phyloP scores from a whole-genome alignment of 2,888 invertebrate species.

The Lasius platythorax region DNA sequence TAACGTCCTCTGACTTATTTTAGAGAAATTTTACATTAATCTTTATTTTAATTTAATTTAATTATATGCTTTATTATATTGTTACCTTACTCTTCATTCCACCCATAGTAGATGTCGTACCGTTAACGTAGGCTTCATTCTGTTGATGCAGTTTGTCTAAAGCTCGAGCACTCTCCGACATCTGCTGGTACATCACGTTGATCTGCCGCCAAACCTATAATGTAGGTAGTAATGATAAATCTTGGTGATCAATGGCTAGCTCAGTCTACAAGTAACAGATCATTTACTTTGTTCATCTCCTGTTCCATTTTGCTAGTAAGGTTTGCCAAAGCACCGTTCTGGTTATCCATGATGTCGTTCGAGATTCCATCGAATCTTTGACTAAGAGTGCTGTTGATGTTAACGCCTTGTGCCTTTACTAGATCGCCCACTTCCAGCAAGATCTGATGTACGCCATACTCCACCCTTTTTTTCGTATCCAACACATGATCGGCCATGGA shows the following conservation, averaged over 20 bases:
- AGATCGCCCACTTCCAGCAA: conserved; percentile 91
- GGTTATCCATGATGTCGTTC: conserved; percentile 90
- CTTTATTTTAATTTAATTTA: neutral
- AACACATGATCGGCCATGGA: conserved; percentile 94
- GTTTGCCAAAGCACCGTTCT: conserved; percentile 91
- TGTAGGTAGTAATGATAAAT: conserved; percentile 10
- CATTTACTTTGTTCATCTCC: conserved; percentile 90
- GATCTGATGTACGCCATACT: conserved; percentile 94
- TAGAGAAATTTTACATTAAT: neutral
- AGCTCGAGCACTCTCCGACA: conserved; percentile 91
- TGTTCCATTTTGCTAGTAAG: conserved; percentile 92
- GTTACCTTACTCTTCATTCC: conserved; percentile 92
- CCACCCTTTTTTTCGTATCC: conserved; percentile 94
- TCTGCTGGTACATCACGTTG: conserved; percentile 94
- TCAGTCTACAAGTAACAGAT: neutral
- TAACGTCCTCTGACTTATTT: neutral
- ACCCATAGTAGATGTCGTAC: conserved; percentile 92
- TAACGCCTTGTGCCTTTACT: conserved; percentile 89
- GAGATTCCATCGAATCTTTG: conserved; percentile 91
- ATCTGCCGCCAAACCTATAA: conserved; percentile 94
- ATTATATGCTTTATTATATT: neutral
- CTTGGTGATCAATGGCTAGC: neutral
- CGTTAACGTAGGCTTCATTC: conserved; percentile 93
- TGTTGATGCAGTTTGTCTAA: conserved; percentile 92
- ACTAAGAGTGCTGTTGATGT: conserved; percentile 90